Evolutionary conservation across 1,140 invertebrate genomes (phyloP), one percentile per base, ranked within the genome.

Genomic region (Spodoptera litura): DNA sequence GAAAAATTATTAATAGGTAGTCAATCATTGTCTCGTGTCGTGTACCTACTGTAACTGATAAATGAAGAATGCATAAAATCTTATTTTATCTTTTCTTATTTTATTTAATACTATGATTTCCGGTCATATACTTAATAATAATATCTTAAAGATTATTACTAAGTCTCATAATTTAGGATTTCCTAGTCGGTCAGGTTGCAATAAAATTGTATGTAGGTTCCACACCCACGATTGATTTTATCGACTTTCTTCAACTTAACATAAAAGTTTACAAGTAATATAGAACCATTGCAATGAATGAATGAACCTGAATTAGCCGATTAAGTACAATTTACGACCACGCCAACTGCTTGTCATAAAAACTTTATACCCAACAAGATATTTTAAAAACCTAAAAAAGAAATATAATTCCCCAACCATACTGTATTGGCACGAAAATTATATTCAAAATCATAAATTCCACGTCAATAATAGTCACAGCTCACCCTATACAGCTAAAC

Each of bases 401-500:
- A 20, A 56, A 53, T 55, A n/a, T 38, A 15, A 38, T 38, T 56
- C 68, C 12, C 20, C 13, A 6, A 51, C 13, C 25, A 51, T 15
- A 31, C 52, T 31, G 31, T 64, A 49, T 64, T 64, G 25, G 59
- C 56, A 73, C 10, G 70, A 59, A 12, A 44, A 38, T 73, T 71
- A 38, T 71, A 73, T 59, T 25, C 10, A 73, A 58, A 80, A 70
- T 61, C 64, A 55, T 51, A 44, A 58, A 72, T 71, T 70, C 73
- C 6, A 71, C 59, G 25, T 72, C 38, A 64, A 73, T 74, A 78
- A 78, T 72, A 72, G 62, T 20, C 13, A 53, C 70, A 68, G 44
- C 51, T 72, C 76, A 64, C 59, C 44, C 71, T 76, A 73, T 20
- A 73, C 55, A 75, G 59, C 49, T 75, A 64, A 68, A 73, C 66